These are phyloP conservation scores for Catharus fuscescens DNA, from an alignment of 2,113 vertebrate genomes.

Conservation along the genomic window DNA sequence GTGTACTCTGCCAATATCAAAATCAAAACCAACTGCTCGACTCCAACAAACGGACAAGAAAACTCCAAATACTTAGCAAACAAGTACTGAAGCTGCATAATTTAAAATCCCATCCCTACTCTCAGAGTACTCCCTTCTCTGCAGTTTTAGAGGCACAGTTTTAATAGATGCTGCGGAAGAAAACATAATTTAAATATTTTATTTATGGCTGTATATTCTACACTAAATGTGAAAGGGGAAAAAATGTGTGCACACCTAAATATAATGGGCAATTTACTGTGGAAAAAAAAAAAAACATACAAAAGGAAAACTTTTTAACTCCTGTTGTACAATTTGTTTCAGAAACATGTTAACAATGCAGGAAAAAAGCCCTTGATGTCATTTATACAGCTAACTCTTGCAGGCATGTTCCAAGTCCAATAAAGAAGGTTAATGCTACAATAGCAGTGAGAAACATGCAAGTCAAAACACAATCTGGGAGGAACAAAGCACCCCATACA, in stretches of 20 bases:
- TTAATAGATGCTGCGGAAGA: not conserved
- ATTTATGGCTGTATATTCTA: not conserved
- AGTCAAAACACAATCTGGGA: constrained; percentile 82
- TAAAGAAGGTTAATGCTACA: constrained; percentile 77
- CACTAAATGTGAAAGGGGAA: not conserved
- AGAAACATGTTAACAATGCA: constrained; percentile 16
- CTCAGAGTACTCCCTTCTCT: not conserved
- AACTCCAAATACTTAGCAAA: not conserved
- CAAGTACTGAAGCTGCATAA: not conserved
- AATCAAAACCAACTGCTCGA: not conserved
- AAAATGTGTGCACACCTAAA: not conserved
- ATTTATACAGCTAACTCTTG: constrained; percentile 38
- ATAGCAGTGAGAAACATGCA: constrained; percentile 78
- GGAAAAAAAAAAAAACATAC: not conserved
- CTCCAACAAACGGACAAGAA: not conserved
- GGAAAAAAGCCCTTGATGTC: not conserved
- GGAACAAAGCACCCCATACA: constrained; percentile 78
- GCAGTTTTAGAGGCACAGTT: not conserved
- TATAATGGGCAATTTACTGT: not conserved
- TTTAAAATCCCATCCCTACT: not conserved
- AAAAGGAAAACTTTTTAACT: constrained; percentile 7
- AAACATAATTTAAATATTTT: not conserved
- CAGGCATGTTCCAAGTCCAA: constrained; percentile 79
- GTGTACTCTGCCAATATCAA: not conserved
- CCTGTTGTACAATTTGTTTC: not conserved